Base-by-base conservation (phyloP, 2,888 invertebrate species). In the Leptinotarsa juncta region DNA sequence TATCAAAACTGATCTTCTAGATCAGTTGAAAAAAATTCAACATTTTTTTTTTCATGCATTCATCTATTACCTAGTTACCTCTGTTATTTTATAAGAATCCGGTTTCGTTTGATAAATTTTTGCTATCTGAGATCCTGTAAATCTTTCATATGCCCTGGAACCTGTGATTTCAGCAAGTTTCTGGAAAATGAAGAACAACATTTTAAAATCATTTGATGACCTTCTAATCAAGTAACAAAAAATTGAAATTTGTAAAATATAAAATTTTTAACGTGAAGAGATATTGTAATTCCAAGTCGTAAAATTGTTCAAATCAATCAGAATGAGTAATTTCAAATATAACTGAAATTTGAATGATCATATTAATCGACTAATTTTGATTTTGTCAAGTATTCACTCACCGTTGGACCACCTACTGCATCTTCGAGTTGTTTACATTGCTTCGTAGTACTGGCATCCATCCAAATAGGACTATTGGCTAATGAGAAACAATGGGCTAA, bases 51-150 rank as follows among this genome's bases (percentile, higher is more conserved):
- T 32, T 5, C 32, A 32, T 32, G 32, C 32, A 10, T 5, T 32
- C 0, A 32, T 32, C 32, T 51, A 51, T 51, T 5, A n/a, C 16
- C 50, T 4, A 57, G 14, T 20, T 4, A 23, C 94, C 87, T 96
- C 94, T 0, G 97, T 94, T 69, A 92, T 91, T 80, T 91, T 90
- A 85, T 95, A 97, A 1, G 91, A 91, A 77, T 92, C 92, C 15
- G 90, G 91, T 81, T 91, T 92, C 0, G 90, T 92, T 83, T 94
- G 92, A 80, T 90, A 91, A 80, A 98, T 91, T 90, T 97, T 98
- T 51, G 95, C 93, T 83, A 99, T 98, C 89, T 99, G 99, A 3
- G 95, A 91, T 3, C 96, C 98, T 0, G 98, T 97, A 89, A 97
- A 98, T 72, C 97, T 90, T 87, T 97, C 96, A 88, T 95, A 96